Base-by-base conservation (phyloP, 2,113 vertebrate species). In the Tupaia tana region DNA sequence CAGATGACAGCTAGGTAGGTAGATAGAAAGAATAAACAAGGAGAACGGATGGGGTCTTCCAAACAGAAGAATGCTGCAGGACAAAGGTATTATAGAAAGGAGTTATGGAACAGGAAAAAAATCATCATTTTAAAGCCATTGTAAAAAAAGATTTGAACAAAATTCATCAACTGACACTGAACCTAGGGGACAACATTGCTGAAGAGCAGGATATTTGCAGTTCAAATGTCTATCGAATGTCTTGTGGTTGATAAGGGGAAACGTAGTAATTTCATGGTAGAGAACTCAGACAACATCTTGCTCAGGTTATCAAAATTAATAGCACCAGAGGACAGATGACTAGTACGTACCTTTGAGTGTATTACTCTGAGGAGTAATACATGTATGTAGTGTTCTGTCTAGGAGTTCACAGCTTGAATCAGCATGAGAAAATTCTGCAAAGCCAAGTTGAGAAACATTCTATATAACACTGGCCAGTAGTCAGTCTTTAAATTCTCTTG, bases 151-250 rank as follows among this genome's bases (percentile, higher is more conserved):
- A 19, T 58, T 77, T 59, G 12, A 2, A 64, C 3, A 73, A 61
- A 85, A 90, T 80, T 77, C 22, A 96, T 85, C 29, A 75, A 77
- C 6, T 15, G 27, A 66, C 31, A 52, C 14, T 86, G 63, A 95
- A 52, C 34, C 6, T 29, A 22, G 73, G 20, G 15, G 15, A 9
- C 11, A 54, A 61, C 29, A 3, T 79, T 71, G 31, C 56, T 59
- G 8, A 66, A 2, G 6, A 56, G 3, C 27, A 91, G 12, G 13
- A 16, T 77, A 80, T 56, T 43, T 54, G 22, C 14, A 52, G 34
- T 82, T 69, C 16, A 85, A 74, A 24, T 82, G 2, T 77, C 27
- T 52, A 43, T 20, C 4, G 74, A 74, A 85, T 71, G 78, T 43
- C 24, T 81, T 77, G 3, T 43, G 64, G n/a, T 25, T 25, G 71